These are phyloP conservation scores for Carlito syrichta DNA, from an alignment of 2,113 vertebrate species.

Conservation along the genomic window DNA sequence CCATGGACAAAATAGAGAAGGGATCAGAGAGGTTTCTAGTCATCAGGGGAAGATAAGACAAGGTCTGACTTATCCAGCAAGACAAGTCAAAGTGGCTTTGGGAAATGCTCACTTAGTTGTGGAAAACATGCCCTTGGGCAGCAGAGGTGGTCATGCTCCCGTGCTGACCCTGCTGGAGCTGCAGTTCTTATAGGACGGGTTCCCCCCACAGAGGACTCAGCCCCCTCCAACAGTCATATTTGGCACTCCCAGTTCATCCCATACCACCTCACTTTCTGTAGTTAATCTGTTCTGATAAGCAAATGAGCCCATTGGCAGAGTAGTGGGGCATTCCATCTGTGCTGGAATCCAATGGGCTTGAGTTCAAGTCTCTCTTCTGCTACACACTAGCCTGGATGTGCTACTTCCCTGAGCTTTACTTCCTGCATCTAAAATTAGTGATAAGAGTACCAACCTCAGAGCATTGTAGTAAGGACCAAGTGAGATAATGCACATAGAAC, in stretches of 20 bases:
- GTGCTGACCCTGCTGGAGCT: not conserved
- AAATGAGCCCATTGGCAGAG: not conserved
- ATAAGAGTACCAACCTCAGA: not conserved
- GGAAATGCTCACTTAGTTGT: not conserved
- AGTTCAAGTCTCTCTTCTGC: not conserved
- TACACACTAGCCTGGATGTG: not conserved
- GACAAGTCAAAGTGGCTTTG: not conserved
- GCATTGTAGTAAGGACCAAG: not conserved
- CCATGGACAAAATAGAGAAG: not conserved
- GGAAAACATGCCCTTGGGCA: not conserved
- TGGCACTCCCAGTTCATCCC: not conserved
- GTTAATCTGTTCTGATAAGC: not conserved
- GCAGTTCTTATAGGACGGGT: not conserved
- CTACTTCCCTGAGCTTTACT: not conserved
- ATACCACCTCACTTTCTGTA: not conserved
- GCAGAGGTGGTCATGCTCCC: not conserved
- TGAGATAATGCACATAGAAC: accelerated
- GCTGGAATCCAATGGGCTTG: not conserved
- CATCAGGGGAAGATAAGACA: not conserved
- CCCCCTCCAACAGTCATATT: not conserved
- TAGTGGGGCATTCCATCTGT: not conserved
- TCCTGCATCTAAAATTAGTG: not conserved
- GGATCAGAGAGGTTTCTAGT: not conserved
- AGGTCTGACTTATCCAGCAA: not conserved
- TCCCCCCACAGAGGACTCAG: not conserved